These are phyloP conservation scores for Caerostris extrusa DNA, from an alignment of 1,140 invertebrate species.

Conservation along the genomic window DNA sequence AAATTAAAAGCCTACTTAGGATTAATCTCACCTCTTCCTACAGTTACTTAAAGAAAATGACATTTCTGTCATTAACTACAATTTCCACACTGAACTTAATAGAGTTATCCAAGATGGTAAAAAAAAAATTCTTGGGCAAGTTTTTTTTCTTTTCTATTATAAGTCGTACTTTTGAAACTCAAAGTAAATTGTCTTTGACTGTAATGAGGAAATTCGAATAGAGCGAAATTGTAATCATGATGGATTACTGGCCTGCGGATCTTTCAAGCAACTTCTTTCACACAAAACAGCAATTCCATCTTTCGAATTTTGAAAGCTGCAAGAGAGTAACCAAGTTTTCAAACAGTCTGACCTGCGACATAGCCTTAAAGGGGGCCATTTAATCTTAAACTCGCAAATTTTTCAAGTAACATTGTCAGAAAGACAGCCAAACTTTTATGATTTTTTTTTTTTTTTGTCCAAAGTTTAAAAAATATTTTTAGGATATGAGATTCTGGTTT, in stretches of 20 bases:
- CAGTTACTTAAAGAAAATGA: background rate
- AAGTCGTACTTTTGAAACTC: constrained; percentile 15
- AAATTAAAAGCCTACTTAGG: background rate
- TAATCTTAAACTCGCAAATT: background rate
- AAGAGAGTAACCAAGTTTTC: background rate
- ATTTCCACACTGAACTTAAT: constrained; percentile 4
- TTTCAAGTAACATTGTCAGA: too few species aligned
- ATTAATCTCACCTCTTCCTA: background rate
- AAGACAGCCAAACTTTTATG: too few species aligned
- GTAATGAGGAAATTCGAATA: constrained; percentile 16
- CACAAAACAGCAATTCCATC: constrained; percentile 20
- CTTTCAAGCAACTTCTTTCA: background rate
- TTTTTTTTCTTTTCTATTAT: constrained; percentile 19
- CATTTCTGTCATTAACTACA: background rate
- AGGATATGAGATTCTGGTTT: too few species aligned
- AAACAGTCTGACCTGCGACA: background rate
- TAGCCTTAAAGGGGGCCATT: background rate
- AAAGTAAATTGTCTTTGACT: constrained; percentile 35
- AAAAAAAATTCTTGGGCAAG: background rate
- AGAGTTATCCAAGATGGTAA: background rate
- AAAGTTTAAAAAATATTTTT: too few species aligned
- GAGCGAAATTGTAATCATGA: constrained; percentile 27
- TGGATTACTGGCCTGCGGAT: constrained; percentile 14
- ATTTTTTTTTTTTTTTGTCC: too few species aligned
- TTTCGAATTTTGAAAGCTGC: background rate